phyloP scores from a whole-genome alignment of 2,113 vertebrate genomes.

The Alethe diademata region DNA sequence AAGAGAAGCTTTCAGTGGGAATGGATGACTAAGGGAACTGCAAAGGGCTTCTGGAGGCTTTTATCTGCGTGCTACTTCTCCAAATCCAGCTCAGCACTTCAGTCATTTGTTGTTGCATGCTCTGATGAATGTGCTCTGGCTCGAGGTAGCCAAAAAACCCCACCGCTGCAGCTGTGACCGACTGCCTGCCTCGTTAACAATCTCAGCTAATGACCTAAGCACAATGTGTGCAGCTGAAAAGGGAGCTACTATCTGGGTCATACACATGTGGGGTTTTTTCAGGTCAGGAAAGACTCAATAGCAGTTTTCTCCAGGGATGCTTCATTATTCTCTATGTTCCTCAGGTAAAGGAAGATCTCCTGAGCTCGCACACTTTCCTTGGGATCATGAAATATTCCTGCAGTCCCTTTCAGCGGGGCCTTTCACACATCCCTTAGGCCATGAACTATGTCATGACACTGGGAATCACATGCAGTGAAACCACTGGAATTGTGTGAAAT shows the following conservation, averaged over 20 bases:
- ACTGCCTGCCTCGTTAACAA: not conserved
- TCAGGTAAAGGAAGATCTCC: not conserved
- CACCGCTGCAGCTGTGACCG: accelerated
- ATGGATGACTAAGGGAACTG: slow-evolving; percentile 56
- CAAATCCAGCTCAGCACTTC: slow-evolving; percentile 6
- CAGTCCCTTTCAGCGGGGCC: not conserved
- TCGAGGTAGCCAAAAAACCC: not conserved
- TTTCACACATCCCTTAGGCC: not conserved
- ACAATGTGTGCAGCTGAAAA: not conserved
- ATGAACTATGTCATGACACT: accelerated
- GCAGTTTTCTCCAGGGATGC: not conserved
- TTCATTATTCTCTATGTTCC: not conserved
- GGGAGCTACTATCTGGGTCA: not conserved
- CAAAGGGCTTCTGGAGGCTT: slow-evolving; percentile 24
- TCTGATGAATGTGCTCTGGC: not conserved
- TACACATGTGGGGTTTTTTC: not conserved
- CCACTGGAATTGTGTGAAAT: not conserved
- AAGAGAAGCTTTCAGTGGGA: slow-evolving; percentile 29
- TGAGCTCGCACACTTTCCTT: not conserved
- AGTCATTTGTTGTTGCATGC: not conserved
- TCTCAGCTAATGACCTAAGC: not conserved
- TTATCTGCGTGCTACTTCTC: slow-evolving; percentile 18
- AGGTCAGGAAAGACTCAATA: not conserved
- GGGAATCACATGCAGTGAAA: not conserved
- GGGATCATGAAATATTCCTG: not conserved